These are phyloP conservation scores for Chondrosia reniformis DNA, from an alignment of 37 sponge, comb jelly and placozoan species.

Conservation along the genomic window DNA sequence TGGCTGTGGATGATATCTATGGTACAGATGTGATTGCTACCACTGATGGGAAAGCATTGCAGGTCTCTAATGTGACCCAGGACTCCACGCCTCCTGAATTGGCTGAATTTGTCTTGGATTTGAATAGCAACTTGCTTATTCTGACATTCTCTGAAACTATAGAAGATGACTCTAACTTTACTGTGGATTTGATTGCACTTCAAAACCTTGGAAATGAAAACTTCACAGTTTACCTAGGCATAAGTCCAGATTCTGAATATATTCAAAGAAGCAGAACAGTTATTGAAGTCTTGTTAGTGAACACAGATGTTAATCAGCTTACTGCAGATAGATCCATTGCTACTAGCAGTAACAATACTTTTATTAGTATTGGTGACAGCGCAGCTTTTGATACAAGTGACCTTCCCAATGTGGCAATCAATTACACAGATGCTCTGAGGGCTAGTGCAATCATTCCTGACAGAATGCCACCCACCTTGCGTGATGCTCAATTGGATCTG, in stretches of 20 bases:
- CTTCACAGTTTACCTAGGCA: neutral
- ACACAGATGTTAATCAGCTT: slow-evolving; percentile 58
- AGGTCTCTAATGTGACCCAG: slow-evolving; percentile 36
- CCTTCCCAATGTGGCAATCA: slow-evolving; percentile 30
- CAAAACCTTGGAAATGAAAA: slow-evolving; percentile 26
- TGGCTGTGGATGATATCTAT: slow-evolving; percentile 65
- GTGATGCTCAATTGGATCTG: slow-evolving; percentile 42
- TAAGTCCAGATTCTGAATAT: slow-evolving; percentile 19
- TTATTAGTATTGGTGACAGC: slow-evolving; percentile 21
- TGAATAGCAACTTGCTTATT: slow-evolving; percentile 49
- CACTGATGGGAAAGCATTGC: slow-evolving; percentile 67
- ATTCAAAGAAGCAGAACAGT: slow-evolving; percentile 21
- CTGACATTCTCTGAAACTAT: slow-evolving; percentile 69
- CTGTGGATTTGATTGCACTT: slow-evolving; percentile 29
- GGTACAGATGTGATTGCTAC: slow-evolving; percentile 42
- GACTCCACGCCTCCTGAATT: slow-evolving; percentile 63
- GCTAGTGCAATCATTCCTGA: slow-evolving; percentile 42
- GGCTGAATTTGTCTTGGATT: slow-evolving; percentile 49
- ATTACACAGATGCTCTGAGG: slow-evolving; percentile 2
- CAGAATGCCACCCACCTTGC: slow-evolving; percentile 28
- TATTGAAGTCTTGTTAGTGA: slow-evolving; percentile 37
- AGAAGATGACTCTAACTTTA: slow-evolving; percentile 27
- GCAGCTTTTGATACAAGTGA: slow-evolving; percentile 44
- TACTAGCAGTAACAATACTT: slow-evolving; percentile 44
- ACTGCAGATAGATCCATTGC: slow-evolving; percentile 66